Evolutionary conservation across 92 coral and sea anemone species (phyloP).

Genomic region (Heteractis magnifica): DNA sequence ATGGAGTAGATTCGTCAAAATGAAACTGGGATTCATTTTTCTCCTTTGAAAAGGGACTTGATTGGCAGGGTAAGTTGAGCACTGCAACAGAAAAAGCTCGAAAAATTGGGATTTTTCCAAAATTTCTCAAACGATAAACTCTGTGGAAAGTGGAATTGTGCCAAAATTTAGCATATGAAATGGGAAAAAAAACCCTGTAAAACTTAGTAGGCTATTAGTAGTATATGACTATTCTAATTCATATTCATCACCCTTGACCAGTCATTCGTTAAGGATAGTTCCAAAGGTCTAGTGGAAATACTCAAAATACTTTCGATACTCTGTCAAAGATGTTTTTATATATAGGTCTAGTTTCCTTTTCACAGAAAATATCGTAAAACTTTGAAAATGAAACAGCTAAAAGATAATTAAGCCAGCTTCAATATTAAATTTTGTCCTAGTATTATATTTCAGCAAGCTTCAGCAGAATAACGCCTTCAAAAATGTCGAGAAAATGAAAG

Average conservation of each 20-base stretch:
- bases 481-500: not conserved
- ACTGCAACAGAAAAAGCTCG: too few species aligned
- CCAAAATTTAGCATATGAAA: too few species aligned
- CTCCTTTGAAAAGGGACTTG: too few species aligned
- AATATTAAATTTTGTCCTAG: not conserved
- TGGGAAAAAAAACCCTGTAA: too few species aligned
- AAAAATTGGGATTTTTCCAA: not conserved
- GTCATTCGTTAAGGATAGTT: not conserved
- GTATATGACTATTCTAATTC: too few species aligned
- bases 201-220: too few species aligned
- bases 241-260: too few species aligned
- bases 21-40: too few species aligned
- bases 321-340: not conserved
- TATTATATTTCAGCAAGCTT: slow-evolving; percentile 1
- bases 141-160: too few species aligned
- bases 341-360: not conserved
- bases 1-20: too few species aligned
- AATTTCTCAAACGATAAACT: too few species aligned
- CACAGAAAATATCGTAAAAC: not conserved
- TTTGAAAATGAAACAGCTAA: not conserved
- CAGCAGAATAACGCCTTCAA: not conserved
- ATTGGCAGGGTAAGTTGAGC: too few species aligned
- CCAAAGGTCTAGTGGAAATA: not conserved
- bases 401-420: not conserved
- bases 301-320: not conserved